These are phyloP conservation scores for Lasius platythorax DNA, from an alignment of 2,888 invertebrate species.

Conservation along the genomic window DNA sequence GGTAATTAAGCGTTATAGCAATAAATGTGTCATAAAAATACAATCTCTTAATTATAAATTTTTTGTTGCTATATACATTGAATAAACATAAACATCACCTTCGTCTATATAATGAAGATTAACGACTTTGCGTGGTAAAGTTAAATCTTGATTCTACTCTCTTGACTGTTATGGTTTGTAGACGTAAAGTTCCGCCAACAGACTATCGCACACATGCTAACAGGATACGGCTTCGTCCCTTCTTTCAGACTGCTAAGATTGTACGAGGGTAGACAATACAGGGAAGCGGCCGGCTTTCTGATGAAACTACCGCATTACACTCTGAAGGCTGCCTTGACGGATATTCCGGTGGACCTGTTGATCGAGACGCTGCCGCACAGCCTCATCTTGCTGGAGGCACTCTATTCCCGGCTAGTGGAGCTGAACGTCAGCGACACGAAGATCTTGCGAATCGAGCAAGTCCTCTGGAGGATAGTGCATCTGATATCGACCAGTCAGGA, in stretches of 20 bases:
- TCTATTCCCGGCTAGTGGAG: slow-evolving; percentile 87
- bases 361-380: slow-evolving; percentile 97
- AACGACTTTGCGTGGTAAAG: not conserved
- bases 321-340: slow-evolving; percentile 91
- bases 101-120: not conserved
- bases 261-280: slow-evolving; percentile 95
- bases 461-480: slow-evolving; percentile 95
- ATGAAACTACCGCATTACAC: slow-evolving; percentile 93
- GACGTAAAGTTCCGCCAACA: not conserved
- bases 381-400: slow-evolving; percentile 94
- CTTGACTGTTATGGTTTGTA: not conserved
- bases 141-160: not conserved
- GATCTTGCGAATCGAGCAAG: slow-evolving; percentile 90
- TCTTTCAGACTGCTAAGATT: slow-evolving; percentile 89
- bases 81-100: not conserved
- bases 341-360: slow-evolving; percentile 94
- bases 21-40: slow-evolving; percentile 5
- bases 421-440: slow-evolving; percentile 82
- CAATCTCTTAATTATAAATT: not conserved
- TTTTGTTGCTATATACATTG: not conserved
- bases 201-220: not conserved
- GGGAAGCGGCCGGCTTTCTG: slow-evolving; percentile 96
- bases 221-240: not conserved
- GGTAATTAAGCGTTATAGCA: not conserved
- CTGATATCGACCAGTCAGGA: slow-evolving; percentile 88